Percentiles rank a stretch among this genome's conserved stretches.
phyloP scores from a whole-genome alignment of 2,113 vertebrate species.

The Setophaga petechia region DNA sequence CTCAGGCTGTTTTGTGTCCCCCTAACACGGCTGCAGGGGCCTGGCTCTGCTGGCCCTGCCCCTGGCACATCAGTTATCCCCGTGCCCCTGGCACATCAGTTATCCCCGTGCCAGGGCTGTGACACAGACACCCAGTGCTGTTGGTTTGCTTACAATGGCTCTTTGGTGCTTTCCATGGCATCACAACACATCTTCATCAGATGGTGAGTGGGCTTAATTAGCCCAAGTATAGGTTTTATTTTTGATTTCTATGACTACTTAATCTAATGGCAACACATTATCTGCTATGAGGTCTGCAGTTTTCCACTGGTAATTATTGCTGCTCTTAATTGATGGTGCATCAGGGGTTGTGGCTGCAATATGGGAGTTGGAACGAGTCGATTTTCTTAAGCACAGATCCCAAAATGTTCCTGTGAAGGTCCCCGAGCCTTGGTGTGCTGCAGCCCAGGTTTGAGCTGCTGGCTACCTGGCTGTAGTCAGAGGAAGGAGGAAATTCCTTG shows the following conservation, averaged over 20 bases:
- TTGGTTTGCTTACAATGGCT: constrained; percentile 69
- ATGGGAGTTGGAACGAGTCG: constrained; percentile 55
- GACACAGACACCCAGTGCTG: constrained; percentile 60
- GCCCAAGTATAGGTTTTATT: constrained; percentile 76
- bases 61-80: constrained; percentile 44
- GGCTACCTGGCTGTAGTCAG: background rate
- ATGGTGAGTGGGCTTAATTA: constrained; percentile 82
- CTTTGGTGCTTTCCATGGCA: constrained; percentile 63
- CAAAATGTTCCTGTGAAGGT: background rate
- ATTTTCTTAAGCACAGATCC: background rate
- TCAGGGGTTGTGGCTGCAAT: constrained; percentile 70
- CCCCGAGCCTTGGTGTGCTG: background rate
- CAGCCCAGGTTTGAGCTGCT: background rate
- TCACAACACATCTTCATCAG: constrained; percentile 77
- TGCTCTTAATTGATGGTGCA: constrained; percentile 75
- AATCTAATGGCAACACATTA: constrained; percentile 80
- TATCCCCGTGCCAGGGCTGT: constrained; percentile 43
- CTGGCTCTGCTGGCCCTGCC: background rate
- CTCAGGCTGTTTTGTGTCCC: accelerated
- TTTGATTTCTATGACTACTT: constrained; percentile 79
- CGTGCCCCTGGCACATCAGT: constrained; percentile 47
- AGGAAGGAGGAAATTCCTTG: background rate
- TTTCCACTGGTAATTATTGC: constrained; percentile 76
- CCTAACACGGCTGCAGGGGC: background rate
- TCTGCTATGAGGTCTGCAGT: constrained; percentile 72